phyloP scores from a whole-genome alignment of 2,797 vertebrate species.

The Xiphophorus birchmanni region DNA sequence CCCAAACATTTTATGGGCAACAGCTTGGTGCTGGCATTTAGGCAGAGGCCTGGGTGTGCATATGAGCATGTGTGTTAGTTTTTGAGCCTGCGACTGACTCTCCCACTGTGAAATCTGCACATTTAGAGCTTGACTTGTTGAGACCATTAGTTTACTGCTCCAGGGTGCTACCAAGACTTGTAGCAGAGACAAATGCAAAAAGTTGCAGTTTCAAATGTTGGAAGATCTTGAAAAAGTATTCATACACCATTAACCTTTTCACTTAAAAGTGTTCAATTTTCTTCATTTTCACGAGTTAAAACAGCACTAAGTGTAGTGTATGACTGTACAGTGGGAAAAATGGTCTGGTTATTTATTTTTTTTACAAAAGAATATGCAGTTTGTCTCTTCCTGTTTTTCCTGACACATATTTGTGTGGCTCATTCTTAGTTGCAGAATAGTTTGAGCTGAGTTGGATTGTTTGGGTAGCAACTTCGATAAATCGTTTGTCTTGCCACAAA shows the following conservation, averaged over 20 bases:
- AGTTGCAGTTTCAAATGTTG: conserved; percentile 22
- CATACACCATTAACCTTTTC: background rate
- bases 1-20: conserved; percentile 77
- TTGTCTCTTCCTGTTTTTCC: background rate
- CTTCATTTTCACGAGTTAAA: background rate
- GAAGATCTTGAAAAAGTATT: conserved; percentile 10
- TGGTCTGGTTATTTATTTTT: background rate
- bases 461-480: background rate
- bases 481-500: background rate
- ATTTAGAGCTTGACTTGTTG: conserved; percentile 44
- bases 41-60: conserved; percentile 64
- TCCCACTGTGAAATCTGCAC: conserved; percentile 51
- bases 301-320: background rate
- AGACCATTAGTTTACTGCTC: conserved; percentile 29
- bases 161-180: conserved; percentile 31
- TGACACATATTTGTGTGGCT: background rate
- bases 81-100: conserved; percentile 44
- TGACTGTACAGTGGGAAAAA: background rate
- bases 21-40: conserved; percentile 81
- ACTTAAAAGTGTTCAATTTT: background rate
- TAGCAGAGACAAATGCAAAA: conserved; percentile 6
- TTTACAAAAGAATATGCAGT: background rate
- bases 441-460: background rate
- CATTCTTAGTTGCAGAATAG: background rate
- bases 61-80: conserved; percentile 41